Base-by-base conservation (phyloP, 1,140 invertebrate species). In the Drosophila subobscura region DNA sequence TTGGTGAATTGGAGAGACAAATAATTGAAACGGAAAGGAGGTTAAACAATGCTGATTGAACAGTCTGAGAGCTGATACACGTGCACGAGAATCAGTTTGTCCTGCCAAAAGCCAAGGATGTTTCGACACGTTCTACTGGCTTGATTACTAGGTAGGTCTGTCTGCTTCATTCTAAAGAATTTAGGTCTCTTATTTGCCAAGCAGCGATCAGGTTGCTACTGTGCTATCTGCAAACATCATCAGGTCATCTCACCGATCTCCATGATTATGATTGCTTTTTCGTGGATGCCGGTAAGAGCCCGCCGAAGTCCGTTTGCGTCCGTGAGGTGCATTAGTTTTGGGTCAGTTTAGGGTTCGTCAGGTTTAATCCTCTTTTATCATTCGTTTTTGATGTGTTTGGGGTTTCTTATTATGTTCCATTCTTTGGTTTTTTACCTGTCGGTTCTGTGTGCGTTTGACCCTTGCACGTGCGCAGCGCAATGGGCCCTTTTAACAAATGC, bases 331-430 rank as follows among this genome's bases (percentile, higher is more conserved):
- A 77, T 86, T 80, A 71, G 72, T 68, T 85, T 84, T 84, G 72
- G 80, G 80, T 84, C 55, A 79, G 79, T 84, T 85, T 79, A 85
- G 77, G 80, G 80, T 77, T 85, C 68, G 66, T 76, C 68, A 63
- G 60, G 75, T 80, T 80, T 65, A 73, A 66, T 79, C 80, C 81
- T 66, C 80, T 85, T 85, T 85, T 85, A 77, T 80, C 60, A 77
- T 77, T 40, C 46, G 46, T 66, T 58, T 65, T 29, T 74, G 59
- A 68, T 68, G 65, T 56, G 50, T 41, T 68, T 68, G 63, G 66
- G 53, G 60, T 53, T 41, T 45, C 47, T 44, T 22, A 42, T 65
- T 79, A 70, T 76, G 57, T 71, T 58, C 37, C 50, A 25, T 53
- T 44, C 58, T 45, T 46, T 53, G 53, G 37, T 47, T 70, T 86